These are phyloP conservation scores for Eupsilia transversa DNA, from an alignment of 2,888 invertebrate species.

Conservation along the genomic window DNA sequence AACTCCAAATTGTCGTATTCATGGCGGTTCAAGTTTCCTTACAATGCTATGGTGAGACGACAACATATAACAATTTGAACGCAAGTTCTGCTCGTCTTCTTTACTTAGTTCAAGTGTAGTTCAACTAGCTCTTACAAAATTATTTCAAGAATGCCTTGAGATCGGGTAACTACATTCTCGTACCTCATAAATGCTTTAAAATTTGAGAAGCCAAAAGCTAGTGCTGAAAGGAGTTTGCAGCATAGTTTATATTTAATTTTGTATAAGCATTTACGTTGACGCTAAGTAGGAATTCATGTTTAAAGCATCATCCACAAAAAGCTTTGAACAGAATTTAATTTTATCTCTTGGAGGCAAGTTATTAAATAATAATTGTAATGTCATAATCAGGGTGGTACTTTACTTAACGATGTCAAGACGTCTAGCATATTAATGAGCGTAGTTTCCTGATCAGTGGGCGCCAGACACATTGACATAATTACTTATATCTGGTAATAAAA, in stretches of 20 bases:
- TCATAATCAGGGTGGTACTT: constrained; percentile 42
- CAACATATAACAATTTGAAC: constrained; percentile 44
- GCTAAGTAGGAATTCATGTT: constrained; percentile 33
- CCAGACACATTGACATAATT: constrained; percentile 59
- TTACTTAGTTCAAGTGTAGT: constrained; percentile 13
- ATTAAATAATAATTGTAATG: constrained; percentile 51
- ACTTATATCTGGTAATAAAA: constrained; percentile 55
- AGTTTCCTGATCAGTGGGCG: constrained; percentile 48
- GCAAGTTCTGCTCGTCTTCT: constrained; percentile 8
- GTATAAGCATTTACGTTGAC: constrained; percentile 29
- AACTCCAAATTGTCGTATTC: constrained; percentile 78
- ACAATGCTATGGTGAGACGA: constrained; percentile 18
- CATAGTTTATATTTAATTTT: constrained; percentile 18
- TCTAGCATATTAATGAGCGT: constrained; percentile 58
- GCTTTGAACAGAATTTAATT: constrained; percentile 33
- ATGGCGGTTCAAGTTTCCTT: constrained; percentile 68
- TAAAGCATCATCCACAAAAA: constrained; percentile 26
- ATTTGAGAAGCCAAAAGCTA: constrained; percentile 47
- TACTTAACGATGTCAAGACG: constrained; percentile 31
- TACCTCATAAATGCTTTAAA: constrained; percentile 67
- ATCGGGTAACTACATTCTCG: constrained; percentile 56
- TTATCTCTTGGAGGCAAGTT: constrained; percentile 32
- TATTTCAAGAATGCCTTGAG: constrained; percentile 72
- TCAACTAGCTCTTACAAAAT: constrained; percentile 58
- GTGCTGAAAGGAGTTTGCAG: constrained; percentile 32